Conservation (phyloP, 2,797 vertebrate species). For the Liasis olivaceus region DNA sequence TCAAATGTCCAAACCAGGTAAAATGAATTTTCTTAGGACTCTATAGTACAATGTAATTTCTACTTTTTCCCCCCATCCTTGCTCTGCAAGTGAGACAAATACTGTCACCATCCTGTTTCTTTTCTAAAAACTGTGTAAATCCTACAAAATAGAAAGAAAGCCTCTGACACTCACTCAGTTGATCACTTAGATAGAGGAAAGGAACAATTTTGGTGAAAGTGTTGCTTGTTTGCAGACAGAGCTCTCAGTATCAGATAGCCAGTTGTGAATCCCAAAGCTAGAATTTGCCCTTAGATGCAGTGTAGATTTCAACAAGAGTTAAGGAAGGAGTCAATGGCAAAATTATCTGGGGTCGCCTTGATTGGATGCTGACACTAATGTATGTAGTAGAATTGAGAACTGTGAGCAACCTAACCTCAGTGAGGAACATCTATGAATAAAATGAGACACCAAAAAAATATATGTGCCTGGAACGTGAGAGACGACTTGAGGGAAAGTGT, state of each 20-base stretch:
- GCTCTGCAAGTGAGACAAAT: neutral
- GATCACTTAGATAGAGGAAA: neutral
- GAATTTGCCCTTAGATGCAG: neutral
- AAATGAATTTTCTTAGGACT: slow-evolving; percentile 1
- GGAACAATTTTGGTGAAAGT: neutral
- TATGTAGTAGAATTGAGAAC: neutral
- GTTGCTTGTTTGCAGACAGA: neutral
- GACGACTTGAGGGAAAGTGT: neutral
- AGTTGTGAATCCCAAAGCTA: neutral
- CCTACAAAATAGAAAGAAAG: neutral
- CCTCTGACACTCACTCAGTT: neutral
- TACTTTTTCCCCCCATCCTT: neutral
- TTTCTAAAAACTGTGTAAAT: neutral
- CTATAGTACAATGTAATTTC: neutral
- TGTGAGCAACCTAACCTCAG: neutral
- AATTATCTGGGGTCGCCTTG: neutral
- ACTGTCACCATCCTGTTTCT: neutral
- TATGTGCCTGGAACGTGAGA: neutral
- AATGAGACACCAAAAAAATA: neutral
- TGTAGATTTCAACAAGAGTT: too few relatives aligned
- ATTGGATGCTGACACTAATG: neutral
- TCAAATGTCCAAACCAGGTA: slow-evolving; percentile 73
- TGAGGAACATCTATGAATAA: neutral
- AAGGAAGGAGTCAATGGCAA: neutral
- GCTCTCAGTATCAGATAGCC: neutral